Percentiles rank a stretch among this genome's conserved stretches.
These are phyloP conservation scores for Streptopelia turtur DNA, from an alignment of 2,797 vertebrate species.

Conservation along the genomic window DNA sequence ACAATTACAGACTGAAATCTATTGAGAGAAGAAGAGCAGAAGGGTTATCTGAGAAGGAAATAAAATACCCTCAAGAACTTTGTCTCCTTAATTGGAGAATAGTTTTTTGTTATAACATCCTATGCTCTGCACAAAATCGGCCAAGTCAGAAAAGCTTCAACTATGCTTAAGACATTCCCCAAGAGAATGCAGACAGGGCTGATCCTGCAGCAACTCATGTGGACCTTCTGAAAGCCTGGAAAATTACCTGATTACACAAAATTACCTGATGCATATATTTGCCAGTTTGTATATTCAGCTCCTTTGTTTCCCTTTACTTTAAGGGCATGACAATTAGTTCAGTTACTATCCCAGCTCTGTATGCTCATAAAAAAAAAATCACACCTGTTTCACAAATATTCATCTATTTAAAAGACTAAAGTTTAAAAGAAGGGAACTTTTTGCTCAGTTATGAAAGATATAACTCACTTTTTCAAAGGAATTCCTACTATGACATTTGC, in stretches of 20 bases:
- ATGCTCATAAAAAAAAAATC: conserved; percentile 15
- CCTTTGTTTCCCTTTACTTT: conserved; percentile 5
- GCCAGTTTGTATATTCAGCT: background rate
- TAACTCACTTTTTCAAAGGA: background rate
- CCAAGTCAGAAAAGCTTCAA: background rate
- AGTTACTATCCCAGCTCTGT: conserved; percentile 7
- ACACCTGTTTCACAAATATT: background rate
- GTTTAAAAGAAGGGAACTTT: background rate
- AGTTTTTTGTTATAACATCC: background rate
- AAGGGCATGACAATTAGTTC: background rate
- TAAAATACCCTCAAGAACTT: background rate
- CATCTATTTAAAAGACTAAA: background rate
- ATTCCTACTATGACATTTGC: background rate
- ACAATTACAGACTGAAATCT: background rate
- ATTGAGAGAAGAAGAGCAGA: background rate
- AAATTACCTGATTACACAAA: background rate
- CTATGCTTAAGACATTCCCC: background rate
- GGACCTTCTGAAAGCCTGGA: conserved; percentile 19
- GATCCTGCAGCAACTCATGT: conserved; percentile 15
- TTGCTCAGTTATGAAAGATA: background rate
- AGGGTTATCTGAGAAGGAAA: background rate
- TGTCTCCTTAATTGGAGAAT: background rate
- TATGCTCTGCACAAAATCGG: background rate
- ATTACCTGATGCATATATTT: background rate
- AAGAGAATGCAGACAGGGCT: background rate